Percentiles rank a stretch among this genome's conserved stretches.
Conservation (phyloP, 2,888 invertebrate genomes). For the Omphaloscelis lunosa region DNA sequence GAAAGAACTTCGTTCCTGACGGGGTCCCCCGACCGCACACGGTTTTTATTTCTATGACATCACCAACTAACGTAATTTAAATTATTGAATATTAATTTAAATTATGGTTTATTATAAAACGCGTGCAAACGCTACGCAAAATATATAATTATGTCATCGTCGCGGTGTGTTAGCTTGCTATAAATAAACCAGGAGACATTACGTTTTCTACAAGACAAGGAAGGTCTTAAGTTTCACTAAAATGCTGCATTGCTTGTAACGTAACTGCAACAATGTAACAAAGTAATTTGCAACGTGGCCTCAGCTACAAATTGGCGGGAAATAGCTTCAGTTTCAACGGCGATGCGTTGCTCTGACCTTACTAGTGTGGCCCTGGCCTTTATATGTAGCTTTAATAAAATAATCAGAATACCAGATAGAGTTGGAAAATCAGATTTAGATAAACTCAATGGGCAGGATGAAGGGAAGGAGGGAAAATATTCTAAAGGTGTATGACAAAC, state of each 20-base stretch:
- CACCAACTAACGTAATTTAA: no score
- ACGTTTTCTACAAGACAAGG: no score
- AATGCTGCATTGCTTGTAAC: slow-evolving; percentile 5
- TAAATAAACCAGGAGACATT: not conserved
- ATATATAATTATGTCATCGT: no score
- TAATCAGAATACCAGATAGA: not conserved
- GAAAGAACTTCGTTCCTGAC: no score
- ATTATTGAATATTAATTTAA: no score
- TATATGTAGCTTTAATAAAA: not conserved
- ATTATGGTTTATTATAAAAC: no score
- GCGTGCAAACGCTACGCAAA: no score
- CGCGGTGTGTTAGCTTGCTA: no score
- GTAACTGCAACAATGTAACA: slow-evolving; percentile 24
- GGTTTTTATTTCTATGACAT: no score
- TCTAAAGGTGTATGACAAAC: not conserved
- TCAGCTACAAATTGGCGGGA: slow-evolving; percentile 30
- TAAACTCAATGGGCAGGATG: not conserved
- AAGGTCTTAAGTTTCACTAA: not conserved
- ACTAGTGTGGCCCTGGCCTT: slow-evolving; percentile 15
- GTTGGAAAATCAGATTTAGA: not conserved
- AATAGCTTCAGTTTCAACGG: slow-evolving; percentile 38
- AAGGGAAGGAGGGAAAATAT: no score
- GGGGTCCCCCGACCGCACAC: no score
- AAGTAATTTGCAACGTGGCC: slow-evolving; percentile 41
- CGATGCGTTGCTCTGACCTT: slow-evolving; percentile 36